These are phyloP conservation scores for Spermophilus dauricus DNA, from an alignment of 2,113 vertebrate species.

Conservation along the genomic window DNA sequence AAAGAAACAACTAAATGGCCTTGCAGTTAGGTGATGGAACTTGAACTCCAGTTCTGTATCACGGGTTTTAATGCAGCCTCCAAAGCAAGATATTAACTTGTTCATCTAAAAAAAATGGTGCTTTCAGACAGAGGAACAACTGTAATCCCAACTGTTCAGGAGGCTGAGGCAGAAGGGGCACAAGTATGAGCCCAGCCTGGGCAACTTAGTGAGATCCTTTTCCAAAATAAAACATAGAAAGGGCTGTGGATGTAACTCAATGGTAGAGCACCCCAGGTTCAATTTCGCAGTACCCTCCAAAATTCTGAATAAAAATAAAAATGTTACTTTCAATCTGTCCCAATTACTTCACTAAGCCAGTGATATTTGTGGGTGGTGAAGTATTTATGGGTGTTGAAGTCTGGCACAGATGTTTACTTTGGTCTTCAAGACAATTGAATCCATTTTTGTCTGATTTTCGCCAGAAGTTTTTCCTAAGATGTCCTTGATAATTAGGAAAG, in stretches of 20 bases:
- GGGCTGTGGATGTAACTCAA: not conserved
- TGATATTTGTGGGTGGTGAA: not conserved
- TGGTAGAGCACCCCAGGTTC: not conserved
- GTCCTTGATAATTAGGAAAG: not conserved
- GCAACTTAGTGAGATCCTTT: not conserved
- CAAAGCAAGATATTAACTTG: not conserved
- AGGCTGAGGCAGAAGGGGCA: not conserved
- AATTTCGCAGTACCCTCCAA: not conserved
- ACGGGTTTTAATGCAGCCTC: not conserved
- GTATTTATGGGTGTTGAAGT: not conserved
- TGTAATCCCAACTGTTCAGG: not conserved
- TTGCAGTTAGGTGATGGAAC: not conserved
- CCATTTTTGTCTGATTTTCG: not conserved
- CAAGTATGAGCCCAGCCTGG: not conserved
- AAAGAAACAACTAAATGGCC: not conserved
- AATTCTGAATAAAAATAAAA: not conserved
- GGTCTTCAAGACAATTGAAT: not conserved
- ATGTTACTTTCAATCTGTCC: not conserved
- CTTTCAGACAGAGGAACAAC: not conserved
- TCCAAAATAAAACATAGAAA: not conserved
- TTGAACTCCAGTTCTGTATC: not conserved
- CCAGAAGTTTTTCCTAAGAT: not conserved
- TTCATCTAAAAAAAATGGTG: not conserved
- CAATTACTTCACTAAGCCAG: not conserved
- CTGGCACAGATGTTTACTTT: not conserved